A percentile compares a stretch with the other conserved stretches of the same genome.
Conservation (phyloP, 2,888 invertebrate genomes). For the Scaptomyza parva region DNA sequence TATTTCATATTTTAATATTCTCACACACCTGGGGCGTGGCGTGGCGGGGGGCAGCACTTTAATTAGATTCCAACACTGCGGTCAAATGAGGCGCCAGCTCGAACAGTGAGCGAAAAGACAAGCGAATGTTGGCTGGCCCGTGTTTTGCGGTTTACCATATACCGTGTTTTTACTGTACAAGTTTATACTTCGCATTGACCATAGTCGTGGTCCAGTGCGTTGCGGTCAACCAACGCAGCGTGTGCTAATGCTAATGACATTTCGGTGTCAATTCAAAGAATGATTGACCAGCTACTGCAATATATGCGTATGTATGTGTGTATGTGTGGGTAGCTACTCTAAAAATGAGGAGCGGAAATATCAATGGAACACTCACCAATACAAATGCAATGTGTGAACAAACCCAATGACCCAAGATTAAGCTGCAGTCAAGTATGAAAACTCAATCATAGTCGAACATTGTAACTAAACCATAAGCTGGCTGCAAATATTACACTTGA, state of each 20-base stretch:
- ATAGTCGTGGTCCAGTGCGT: slow-evolving; percentile 52
- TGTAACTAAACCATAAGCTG: slow-evolving; percentile 19
- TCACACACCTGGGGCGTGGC: slow-evolving; percentile 14
- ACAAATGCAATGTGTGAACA: no score
- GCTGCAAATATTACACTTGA: slow-evolving; percentile 22
- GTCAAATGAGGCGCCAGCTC: slow-evolving; percentile 20
- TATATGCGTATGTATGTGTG: neutral
- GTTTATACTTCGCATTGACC: slow-evolving; percentile 22
- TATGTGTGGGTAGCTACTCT: neutral
- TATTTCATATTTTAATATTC: slow-evolving; percentile 39
- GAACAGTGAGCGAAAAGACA: slow-evolving; percentile 5
- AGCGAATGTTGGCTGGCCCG: slow-evolving; percentile 47
- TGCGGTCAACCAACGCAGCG: slow-evolving; percentile 49
- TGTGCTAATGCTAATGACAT: slow-evolving; percentile 71
- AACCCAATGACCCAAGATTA: slow-evolving; percentile 23
- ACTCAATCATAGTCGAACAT: slow-evolving; percentile 31
- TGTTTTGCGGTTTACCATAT: slow-evolving; percentile 42
- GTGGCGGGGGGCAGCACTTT: slow-evolving; percentile 36
- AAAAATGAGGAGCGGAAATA: slow-evolving; percentile 10
- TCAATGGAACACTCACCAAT: slow-evolving; percentile 13
- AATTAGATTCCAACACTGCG: slow-evolving; percentile 68
- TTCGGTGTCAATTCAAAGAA: slow-evolving; percentile 62
- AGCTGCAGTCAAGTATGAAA: slow-evolving; percentile 58
- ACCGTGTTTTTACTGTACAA: slow-evolving; percentile 32
- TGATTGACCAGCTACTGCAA: slow-evolving; percentile 16